Conservation (phyloP, 2,113 vertebrate genomes). For the Gobio gobio region DNA sequence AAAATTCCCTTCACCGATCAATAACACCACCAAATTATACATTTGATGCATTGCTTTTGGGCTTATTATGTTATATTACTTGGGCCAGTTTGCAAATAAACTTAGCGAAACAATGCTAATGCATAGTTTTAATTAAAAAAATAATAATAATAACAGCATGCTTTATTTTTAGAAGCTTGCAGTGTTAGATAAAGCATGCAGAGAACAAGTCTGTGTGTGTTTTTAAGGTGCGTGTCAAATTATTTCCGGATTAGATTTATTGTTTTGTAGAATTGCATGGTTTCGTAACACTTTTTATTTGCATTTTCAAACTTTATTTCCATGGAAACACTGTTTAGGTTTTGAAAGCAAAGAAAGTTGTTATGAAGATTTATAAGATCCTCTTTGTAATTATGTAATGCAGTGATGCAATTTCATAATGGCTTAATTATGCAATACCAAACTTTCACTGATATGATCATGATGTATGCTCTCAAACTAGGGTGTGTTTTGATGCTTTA, state of each 20-base stretch:
- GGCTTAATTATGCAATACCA: constrained; percentile 14
- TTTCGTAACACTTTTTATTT: background rate
- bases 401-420: background rate
- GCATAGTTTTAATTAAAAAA: background rate
- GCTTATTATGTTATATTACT: background rate
- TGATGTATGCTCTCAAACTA: background rate
- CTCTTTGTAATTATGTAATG: background rate
- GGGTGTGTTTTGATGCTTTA: constrained; percentile 6
- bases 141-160: background rate
- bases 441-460: constrained; percentile 16
- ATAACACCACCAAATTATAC: constrained; percentile 37
- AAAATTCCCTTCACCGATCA: constrained; percentile 66
- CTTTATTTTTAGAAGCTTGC: background rate
- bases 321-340: background rate
- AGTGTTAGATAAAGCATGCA: background rate
- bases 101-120: background rate
- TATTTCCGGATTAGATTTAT: background rate
- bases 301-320: background rate
- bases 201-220: constrained; percentile 7
- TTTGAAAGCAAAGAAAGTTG: background rate
- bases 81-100: background rate
- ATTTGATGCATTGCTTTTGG: background rate
- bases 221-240: background rate
- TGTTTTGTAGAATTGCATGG: background rate
- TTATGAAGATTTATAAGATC: background rate